Evolutionary conservation across 2,113 vertebrate genomes (phyloP).

Genomic region (Chlamydotis undulata): DNA sequence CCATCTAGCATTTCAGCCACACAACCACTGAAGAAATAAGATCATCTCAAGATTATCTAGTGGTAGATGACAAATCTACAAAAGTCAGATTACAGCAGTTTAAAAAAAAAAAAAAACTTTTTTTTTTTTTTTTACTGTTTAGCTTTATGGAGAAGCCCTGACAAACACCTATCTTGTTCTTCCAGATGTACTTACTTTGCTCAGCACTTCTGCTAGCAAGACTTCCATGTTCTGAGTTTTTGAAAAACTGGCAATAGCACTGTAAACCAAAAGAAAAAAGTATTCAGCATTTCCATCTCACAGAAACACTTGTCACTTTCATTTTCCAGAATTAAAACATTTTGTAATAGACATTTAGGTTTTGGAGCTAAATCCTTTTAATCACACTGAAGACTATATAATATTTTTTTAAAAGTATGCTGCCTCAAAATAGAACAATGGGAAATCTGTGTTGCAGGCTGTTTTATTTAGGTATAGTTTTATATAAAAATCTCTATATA

Average conservation of each 20-base stretch:
- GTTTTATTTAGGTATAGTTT: not conserved
- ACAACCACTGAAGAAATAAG: not conserved
- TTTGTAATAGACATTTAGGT: not conserved
- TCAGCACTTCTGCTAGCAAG: constrained; percentile 78
- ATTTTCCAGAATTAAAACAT: not conserved
- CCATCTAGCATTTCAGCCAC: not conserved
- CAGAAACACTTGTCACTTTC: not conserved
- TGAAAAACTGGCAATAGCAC: constrained; percentile 70
- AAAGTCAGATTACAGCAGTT: not conserved
- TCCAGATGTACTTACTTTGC: constrained; percentile 81
- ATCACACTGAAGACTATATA: not conserved
- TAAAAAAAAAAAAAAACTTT: not conserved
- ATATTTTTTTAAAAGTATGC: not conserved
- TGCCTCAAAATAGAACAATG: not conserved
- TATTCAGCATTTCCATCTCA: not conserved
- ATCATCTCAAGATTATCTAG: not conserved
- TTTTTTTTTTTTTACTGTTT: not conserved
- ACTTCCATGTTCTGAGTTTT: constrained; percentile 80
- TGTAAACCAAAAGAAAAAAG: constrained; percentile 69
- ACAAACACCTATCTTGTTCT: fast-evolving
- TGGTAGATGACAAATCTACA: not conserved
- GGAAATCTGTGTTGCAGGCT: not conserved
- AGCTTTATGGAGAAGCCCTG: not conserved
- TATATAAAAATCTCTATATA: not conserved
- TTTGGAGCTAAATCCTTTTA: not conserved